phyloP scores from a whole-genome alignment of 2,113 vertebrate genomes.

The Cochlearius cochlearius region DNA sequence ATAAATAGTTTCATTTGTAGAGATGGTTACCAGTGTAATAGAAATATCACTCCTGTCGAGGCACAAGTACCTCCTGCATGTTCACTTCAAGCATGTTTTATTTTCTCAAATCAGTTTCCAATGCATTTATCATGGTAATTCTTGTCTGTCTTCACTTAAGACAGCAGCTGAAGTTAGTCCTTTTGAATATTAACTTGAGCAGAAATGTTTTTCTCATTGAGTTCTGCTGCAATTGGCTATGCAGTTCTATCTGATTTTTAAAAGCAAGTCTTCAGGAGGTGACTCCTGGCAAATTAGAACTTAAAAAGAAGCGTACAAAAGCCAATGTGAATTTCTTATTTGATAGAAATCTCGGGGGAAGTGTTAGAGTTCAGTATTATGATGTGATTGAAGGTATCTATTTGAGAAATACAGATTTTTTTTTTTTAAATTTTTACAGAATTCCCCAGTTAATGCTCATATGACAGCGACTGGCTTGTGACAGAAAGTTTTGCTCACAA shows the following conservation, averaged over 20 bases:
- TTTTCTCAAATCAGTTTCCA: background rate
- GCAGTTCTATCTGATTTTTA: background rate
- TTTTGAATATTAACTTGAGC: background rate
- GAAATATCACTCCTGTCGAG: background rate
- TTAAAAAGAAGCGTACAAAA: background rate
- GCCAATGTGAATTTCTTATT: background rate
- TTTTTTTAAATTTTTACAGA: background rate
- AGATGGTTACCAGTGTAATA: background rate
- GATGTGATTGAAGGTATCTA: constrained; percentile 48
- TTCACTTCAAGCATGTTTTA: background rate
- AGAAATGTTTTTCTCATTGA: background rate
- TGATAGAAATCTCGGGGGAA: background rate
- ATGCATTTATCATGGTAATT: background rate
- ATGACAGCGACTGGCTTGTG: constrained; percentile 23
- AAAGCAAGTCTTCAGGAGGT: background rate
- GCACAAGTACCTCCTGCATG: background rate
- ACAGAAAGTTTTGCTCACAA: constrained; percentile 5
- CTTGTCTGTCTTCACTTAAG: background rate
- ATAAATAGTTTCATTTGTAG: background rate
- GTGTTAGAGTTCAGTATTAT: background rate
- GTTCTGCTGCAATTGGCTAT: background rate
- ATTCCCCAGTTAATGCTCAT: background rate
- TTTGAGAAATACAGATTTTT: background rate
- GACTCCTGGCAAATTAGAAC: background rate
- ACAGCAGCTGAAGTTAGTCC: background rate